Evolutionary conservation across 2,888 invertebrate species (phyloP).

Genomic region (Trachelus troglodyta): DNA sequence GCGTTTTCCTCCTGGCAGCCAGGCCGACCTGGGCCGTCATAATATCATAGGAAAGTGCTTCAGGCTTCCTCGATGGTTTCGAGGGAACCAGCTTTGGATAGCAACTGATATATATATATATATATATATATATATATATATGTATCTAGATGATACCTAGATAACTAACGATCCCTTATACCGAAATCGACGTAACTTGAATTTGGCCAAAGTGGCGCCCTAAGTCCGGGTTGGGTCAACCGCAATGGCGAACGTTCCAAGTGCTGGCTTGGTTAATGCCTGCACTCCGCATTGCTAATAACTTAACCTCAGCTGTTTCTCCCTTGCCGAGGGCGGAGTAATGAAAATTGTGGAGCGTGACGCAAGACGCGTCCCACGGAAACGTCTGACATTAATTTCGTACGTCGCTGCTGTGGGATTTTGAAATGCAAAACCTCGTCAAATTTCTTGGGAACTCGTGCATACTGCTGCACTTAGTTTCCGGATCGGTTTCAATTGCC

Average conservation of each 20-base stretch:
- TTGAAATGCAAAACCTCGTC: not conserved
- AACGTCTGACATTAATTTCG: not conserved
- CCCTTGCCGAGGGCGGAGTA: constrained; percentile 30
- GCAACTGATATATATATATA: too few relatives aligned
- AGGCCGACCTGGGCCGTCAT: not conserved
- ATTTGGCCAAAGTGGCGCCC: constrained; percentile 9
- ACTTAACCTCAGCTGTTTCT: constrained; percentile 38
- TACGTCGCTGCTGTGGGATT: not conserved
- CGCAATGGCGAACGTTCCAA: not conserved
- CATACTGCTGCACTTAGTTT: not conserved
- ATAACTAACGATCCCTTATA: not conserved
- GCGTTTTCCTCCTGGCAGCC: not conserved
- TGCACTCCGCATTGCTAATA: constrained; percentile 45
- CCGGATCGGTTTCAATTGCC: not conserved
- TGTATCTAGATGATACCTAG: not conserved
- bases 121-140: not conserved
- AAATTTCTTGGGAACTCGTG: not conserved
- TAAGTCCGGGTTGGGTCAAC: not conserved
- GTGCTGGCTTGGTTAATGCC: constrained; percentile 26
- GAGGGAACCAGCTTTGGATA: not conserved
- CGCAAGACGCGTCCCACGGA: constrained; percentile 2
- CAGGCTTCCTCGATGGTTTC: not conserved
- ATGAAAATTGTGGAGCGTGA: constrained; percentile 35
- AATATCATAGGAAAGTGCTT: not conserved
- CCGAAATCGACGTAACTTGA: not conserved